Conservation (phyloP, 2,113 vertebrate species). For the Hippocampus guttulatus region DNA sequence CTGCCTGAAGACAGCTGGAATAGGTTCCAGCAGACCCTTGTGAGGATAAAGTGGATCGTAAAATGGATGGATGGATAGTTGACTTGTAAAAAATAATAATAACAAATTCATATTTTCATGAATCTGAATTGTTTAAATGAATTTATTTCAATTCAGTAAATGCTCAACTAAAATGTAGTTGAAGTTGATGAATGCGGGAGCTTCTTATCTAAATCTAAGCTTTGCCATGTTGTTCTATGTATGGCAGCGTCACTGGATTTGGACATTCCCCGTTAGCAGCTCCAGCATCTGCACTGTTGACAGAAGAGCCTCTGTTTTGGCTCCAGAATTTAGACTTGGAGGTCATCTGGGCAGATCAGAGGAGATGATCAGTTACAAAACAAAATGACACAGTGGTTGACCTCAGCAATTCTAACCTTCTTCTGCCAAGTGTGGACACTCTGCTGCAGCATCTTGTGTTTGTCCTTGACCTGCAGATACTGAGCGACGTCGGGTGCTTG, state of each 20-base stretch:
- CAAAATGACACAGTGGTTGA: constrained; percentile 11
- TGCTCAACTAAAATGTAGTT: neutral
- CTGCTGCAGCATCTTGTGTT: constrained; percentile 44
- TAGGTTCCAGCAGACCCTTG: no score
- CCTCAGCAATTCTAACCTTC: constrained; percentile 53
- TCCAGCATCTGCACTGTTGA: constrained; percentile 20
- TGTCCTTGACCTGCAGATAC: constrained; percentile 49
- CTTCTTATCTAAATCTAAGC: neutral
- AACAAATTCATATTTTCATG: no score
- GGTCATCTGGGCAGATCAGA: constrained; percentile 42
- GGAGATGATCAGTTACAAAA: neutral
- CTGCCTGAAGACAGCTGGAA: no score
- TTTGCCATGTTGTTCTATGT: constrained; percentile 21
- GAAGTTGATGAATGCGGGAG: neutral
- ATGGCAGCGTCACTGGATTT: constrained; percentile 35
- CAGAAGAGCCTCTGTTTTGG: constrained; percentile 21
- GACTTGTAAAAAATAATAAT: no score
- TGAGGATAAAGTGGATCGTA: no score
- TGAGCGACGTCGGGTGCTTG: constrained; percentile 30
- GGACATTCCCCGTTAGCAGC: neutral
- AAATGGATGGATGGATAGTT: no score
- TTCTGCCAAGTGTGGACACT: constrained; percentile 43
- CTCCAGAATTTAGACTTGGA: constrained; percentile 23
- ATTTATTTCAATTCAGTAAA: no score
- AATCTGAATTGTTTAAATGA: no score